These are phyloP conservation scores for Thereva unica DNA, from an alignment of 2,888 invertebrate genomes.

Conservation along the genomic window DNA sequence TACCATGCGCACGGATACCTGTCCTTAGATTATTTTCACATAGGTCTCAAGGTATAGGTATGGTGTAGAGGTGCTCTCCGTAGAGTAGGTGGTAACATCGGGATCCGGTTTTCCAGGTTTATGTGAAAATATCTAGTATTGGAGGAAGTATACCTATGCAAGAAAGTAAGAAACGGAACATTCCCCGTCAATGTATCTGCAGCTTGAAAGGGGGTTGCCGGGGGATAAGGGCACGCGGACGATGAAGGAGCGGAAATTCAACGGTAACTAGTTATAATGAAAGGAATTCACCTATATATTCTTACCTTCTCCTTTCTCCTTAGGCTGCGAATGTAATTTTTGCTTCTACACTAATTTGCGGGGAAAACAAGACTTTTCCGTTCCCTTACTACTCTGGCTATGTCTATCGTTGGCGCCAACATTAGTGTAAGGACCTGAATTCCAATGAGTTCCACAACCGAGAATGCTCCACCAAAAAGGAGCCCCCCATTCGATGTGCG, in stretches of 20 bases:
- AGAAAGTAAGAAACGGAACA: too few relatives aligned
- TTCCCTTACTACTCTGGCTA: background rate
- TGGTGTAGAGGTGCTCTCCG: too few relatives aligned
- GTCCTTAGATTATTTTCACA: slow-evolving; percentile 27
- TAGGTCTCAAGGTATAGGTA: slow-evolving; percentile 27
- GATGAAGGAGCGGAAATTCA: slow-evolving; percentile 6
- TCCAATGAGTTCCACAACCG: slow-evolving; percentile 32
- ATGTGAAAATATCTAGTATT: slow-evolving; percentile 6
- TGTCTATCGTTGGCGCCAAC: slow-evolving; percentile 36
- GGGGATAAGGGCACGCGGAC: background rate
- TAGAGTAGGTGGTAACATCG: slow-evolving; percentile 34
- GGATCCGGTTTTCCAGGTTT: slow-evolving; percentile 11
- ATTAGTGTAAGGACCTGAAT: slow-evolving; percentile 38
- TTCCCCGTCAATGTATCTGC: too few relatives aligned
- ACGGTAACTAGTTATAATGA: slow-evolving; percentile 17
- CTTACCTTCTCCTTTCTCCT: slow-evolving; percentile 15
- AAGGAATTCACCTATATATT: slow-evolving; percentile 6
- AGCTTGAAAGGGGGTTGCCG: too few relatives aligned
- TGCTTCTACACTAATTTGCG: slow-evolving; percentile 21
- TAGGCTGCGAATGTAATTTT: slow-evolving; percentile 12
- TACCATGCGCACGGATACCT: slow-evolving; percentile 40
- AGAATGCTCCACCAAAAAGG: slow-evolving; percentile 14
- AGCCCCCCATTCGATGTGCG: slow-evolving; percentile 5
- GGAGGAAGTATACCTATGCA: too few relatives aligned
- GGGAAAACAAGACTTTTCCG: background rate